phyloP scores from a whole-genome alignment of 2,797 vertebrate species.

The Acanthurus tractus region DNA sequence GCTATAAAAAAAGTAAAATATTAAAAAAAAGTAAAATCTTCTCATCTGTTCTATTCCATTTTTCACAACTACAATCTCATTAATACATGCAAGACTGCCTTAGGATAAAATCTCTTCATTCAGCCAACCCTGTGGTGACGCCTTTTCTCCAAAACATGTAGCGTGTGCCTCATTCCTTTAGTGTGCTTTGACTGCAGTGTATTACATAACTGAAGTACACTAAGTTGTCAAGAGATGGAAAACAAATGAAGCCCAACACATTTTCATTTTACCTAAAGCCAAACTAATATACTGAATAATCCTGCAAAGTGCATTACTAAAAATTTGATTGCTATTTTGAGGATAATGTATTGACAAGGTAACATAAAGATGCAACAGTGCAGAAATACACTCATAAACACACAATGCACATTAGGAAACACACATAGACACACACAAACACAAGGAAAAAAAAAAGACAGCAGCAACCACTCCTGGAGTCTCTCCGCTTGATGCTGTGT shows the following conservation, averaged over 20 bases:
- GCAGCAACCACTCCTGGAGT: conserved; percentile 76
- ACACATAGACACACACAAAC: conserved; percentile 35
- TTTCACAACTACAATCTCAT: conserved; percentile 50
- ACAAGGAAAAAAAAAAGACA: conserved; percentile 49
- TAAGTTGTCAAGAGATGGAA: conserved; percentile 30
- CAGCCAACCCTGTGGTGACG: conserved; percentile 52
- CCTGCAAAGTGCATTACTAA: not conserved
- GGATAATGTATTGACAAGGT: conserved; percentile 19
- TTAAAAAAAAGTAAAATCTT: conserved; percentile 36
- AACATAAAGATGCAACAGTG: conserved; percentile 46
- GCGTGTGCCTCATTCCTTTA: conserved; percentile 27
- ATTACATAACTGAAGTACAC: conserved; percentile 57
- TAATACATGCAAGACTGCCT: conserved; percentile 49
- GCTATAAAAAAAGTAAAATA: conserved; percentile 46
- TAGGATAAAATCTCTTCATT: conserved; percentile 60
- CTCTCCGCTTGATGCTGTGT: conserved; percentile 80
- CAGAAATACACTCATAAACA: conserved; percentile 42
- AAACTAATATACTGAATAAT: conserved; percentile 23
- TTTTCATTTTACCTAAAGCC: conserved; percentile 31
- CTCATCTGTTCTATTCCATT: conserved; percentile 57
- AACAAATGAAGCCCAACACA: conserved; percentile 21
- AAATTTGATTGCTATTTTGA: conserved; percentile 12
- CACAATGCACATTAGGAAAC: conserved; percentile 30
- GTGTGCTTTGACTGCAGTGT: conserved; percentile 27
- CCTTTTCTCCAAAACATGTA: conserved; percentile 54